A percentile compares a stretch with the other conserved stretches of the same genome.
These are phyloP conservation scores for Pocota personata DNA, from an alignment of 2,888 invertebrate species.

Conservation along the genomic window DNA sequence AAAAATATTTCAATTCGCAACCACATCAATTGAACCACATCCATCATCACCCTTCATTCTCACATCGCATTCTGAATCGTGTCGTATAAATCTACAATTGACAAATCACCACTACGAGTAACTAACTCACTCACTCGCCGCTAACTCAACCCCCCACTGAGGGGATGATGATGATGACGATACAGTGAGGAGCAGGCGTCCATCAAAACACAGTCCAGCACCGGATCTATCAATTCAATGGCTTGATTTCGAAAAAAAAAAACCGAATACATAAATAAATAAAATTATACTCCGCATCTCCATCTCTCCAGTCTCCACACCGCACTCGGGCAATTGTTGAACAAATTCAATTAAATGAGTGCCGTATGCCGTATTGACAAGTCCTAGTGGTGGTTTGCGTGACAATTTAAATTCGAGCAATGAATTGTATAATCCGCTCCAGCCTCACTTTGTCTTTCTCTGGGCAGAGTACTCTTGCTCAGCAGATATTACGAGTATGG, in stretches of 20 bases:
- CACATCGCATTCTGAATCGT: slow-evolving; percentile 68
- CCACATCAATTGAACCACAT: slow-evolving; percentile 73
- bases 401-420: slow-evolving; percentile 73
- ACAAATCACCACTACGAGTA: slow-evolving; percentile 72
- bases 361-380: slow-evolving; percentile 73
- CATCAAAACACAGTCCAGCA: slow-evolving; percentile 69
- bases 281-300: slow-evolving; percentile 45
- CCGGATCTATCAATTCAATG: slow-evolving; percentile 74
- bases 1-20: slow-evolving; percentile 65
- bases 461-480: not conserved
- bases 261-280: slow-evolving; percentile 63
- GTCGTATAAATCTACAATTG: slow-evolving; percentile 74
- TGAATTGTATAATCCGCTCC: slow-evolving; percentile 71
- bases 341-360: slow-evolving; percentile 73
- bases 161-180: slow-evolving; percentile 55
- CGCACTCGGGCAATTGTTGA: slow-evolving; percentile 57
- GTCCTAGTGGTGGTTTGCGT: slow-evolving; percentile 72
- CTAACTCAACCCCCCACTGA: slow-evolving; percentile 68
- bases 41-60: slow-evolving; percentile 73
- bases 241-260: slow-evolving; percentile 61
- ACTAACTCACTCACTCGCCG: slow-evolving; percentile 61
- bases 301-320: slow-evolving; percentile 5
- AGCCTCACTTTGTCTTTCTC: slow-evolving; percentile 59
- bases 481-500: slow-evolving; percentile 12
- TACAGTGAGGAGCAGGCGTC: slow-evolving; percentile 61